Percentiles rank a stretch among this genome's conserved stretches.
Conservation (phyloP, 2,888 invertebrate species). For the Ryuthela nishihirai region DNA sequence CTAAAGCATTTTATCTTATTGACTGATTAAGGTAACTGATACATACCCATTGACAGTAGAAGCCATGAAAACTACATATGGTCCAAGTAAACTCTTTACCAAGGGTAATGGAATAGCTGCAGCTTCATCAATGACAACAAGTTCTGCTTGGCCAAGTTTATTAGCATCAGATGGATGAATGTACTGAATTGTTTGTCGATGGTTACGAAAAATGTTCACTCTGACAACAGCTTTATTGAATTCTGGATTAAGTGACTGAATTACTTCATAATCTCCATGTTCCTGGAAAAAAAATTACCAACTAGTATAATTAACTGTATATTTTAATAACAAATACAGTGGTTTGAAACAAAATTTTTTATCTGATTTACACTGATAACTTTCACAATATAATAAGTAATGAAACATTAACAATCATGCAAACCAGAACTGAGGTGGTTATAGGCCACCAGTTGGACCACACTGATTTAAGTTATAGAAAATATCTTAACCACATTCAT, state of each 20-base stretch:
- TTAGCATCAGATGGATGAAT: slow-evolving; percentile 89
- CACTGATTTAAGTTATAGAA: no score
- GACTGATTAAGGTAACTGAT: no score
- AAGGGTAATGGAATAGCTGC: slow-evolving; percentile 95
- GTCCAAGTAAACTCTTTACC: slow-evolving; percentile 82
- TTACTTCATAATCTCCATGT: slow-evolving; percentile 89
- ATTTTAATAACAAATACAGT: no score
- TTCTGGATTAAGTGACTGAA: slow-evolving; percentile 92
- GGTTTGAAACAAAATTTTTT: no score
- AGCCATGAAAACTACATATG: slow-evolving; percentile 89
- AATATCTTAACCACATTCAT: no score
- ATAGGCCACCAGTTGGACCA: no score
- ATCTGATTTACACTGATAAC: no score
- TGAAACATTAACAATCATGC: no score
- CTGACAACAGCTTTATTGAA: slow-evolving; percentile 94
- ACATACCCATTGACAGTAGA: slow-evolving; percentile 88
- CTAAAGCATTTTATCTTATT: no score
- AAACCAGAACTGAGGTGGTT: no score
- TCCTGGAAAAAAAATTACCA: slow-evolving; percentile 64
- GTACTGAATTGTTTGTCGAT: slow-evolving; percentile 94
- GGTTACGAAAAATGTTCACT: slow-evolving; percentile 78
- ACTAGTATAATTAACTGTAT: no score
- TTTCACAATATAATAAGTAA: no score
- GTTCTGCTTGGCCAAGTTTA: slow-evolving; percentile 71
- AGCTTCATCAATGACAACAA: slow-evolving; percentile 96